A percentile compares a stretch with the other conserved stretches of the same genome.
phyloP scores from a whole-genome alignment of 2,113 vertebrate genomes.

The Gulo gulo region DNA sequence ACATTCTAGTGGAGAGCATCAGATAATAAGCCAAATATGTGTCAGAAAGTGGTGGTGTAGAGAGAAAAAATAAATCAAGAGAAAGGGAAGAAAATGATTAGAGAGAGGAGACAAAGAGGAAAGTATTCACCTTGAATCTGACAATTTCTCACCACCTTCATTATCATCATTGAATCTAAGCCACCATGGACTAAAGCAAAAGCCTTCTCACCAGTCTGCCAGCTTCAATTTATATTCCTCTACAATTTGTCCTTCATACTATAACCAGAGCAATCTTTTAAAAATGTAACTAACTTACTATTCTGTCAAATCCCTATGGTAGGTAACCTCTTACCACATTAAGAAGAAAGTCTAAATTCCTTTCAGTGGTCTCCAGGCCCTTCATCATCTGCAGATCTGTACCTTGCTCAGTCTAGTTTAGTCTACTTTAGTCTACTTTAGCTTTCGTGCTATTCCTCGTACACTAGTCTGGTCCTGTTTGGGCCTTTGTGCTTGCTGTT shows the following conservation, averaged over 20 bases:
- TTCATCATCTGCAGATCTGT: background rate
- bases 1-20: background rate
- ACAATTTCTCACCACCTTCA: background rate
- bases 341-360: background rate
- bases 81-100: background rate
- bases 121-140: background rate
- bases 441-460: too few species aligned
- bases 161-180: background rate
- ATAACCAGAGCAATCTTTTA: background rate
- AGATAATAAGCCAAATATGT: background rate
- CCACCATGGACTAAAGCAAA: background rate
- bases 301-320: background rate
- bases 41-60: background rate
- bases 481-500: too few species aligned
- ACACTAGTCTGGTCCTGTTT: too few species aligned
- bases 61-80: background rate
- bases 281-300: background rate
- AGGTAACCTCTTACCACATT: background rate
- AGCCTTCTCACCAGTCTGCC: background rate
- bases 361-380: background rate
- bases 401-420: too few species aligned
- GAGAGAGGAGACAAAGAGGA: background rate
- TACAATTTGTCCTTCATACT: background rate
- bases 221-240: background rate
- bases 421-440: too few species aligned